These are phyloP conservation scores for Sweltsa coloradensis DNA, from an alignment of 1,140 invertebrate species.

Conservation along the genomic window DNA sequence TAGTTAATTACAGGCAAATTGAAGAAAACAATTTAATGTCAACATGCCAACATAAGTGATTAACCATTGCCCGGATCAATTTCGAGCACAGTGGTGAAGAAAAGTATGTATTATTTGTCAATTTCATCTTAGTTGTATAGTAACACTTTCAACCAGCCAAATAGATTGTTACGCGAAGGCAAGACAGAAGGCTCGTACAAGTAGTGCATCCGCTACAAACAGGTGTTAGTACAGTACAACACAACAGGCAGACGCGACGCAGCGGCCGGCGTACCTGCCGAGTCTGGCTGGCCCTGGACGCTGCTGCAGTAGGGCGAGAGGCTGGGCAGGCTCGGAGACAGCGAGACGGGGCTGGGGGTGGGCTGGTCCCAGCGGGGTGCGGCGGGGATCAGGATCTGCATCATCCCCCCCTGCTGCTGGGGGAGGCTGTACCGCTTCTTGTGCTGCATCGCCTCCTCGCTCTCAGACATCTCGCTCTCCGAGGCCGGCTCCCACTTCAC, in stretches of 20 bases:
- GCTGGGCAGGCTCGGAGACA: conserved; percentile 44
- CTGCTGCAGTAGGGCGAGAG: conserved; percentile 35
- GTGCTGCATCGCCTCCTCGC: conserved; percentile 16
- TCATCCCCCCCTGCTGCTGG: conserved; percentile 15
- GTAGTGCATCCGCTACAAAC: no score
- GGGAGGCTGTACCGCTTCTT: conserved; percentile 28
- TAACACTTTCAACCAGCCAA: no score
- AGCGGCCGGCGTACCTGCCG: conserved; percentile 26
- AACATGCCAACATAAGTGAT: no score
- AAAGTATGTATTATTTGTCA: no score
- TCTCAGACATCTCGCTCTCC: conserved; percentile 44
- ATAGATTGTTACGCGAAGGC: no score
- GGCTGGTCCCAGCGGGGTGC: conserved; percentile 36
- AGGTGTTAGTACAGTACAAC: no score
- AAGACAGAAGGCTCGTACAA: no score
- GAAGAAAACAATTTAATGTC: no score
- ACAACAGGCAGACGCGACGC: not conserved
- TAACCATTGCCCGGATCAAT: no score
- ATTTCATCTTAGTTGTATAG: no score
- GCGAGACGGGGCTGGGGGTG: conserved; percentile 41
- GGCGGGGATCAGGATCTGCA: conserved; percentile 23
- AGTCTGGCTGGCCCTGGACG: conserved; percentile 29
- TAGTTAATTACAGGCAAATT: no score
- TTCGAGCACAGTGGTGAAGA: no score
- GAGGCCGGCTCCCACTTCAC: conserved; percentile 51